These are phyloP conservation scores for Polypedilum pembai DNA, from an alignment of 1,140 invertebrate genomes.

Conservation along the genomic window DNA sequence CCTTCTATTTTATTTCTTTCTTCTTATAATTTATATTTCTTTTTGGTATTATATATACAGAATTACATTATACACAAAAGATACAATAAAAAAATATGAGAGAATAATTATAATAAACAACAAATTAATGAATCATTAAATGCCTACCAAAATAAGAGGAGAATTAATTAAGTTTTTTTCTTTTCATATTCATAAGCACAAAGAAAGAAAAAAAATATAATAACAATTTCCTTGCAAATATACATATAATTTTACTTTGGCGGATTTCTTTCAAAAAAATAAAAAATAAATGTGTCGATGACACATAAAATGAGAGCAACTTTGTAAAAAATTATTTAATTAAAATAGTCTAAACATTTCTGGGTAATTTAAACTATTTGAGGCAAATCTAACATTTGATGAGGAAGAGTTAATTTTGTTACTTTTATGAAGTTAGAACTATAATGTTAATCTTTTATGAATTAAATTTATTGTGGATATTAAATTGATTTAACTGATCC, in stretches of 20 bases:
- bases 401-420: too few relatives aligned
- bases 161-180: too few relatives aligned
- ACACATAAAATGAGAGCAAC: background rate
- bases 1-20: background rate
- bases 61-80: background rate
- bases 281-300: background rate
- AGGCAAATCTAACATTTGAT: background rate
- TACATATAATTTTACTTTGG: background rate
- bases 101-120: slow-evolving; percentile 12
- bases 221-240: background rate
- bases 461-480: too few relatives aligned
- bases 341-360: background rate
- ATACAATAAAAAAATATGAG: background rate
- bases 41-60: slow-evolving; percentile 7
- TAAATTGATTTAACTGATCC: too few relatives aligned
- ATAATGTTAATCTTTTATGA: too few relatives aligned
- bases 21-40: slow-evolving; percentile 15
- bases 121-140: slow-evolving; percentile 14
- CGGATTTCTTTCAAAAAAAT: background rate
- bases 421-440: too few relatives aligned
- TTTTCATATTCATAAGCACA: background rate
- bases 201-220: background rate
- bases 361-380: slow-evolving; percentile 3
- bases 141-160: background rate
- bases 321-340: background rate